Evolutionary conservation across 2,888 invertebrate genomes (phyloP).

Genomic region (Drosophila acutilabella): DNA sequence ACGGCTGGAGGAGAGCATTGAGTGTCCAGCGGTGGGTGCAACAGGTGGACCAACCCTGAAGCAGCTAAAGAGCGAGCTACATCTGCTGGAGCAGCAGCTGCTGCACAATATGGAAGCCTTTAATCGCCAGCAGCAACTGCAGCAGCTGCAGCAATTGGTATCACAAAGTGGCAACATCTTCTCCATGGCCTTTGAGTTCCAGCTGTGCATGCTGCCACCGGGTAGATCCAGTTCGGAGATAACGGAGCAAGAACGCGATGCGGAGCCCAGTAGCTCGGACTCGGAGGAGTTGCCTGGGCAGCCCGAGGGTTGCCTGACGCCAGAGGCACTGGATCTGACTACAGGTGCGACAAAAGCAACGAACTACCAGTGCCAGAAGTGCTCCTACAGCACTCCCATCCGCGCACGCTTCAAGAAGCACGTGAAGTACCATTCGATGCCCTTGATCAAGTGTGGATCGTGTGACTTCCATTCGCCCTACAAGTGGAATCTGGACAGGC

Average conservation of each 20-base stretch:
- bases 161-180: constrained; percentile 63
- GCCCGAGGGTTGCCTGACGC: constrained; percentile 19
- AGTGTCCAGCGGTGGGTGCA: neutral
- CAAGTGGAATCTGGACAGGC: constrained; percentile 96
- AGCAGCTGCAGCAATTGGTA: constrained; percentile 59
- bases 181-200: constrained; percentile 79
- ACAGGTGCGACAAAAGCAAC: neutral
- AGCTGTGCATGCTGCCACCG: constrained; percentile 62
- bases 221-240: neutral
- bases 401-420: constrained; percentile 95
- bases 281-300: constrained; percentile 17
- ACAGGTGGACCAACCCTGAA: constrained; percentile 62
- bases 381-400: constrained; percentile 95
- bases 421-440: constrained; percentile 97
- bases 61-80: constrained; percentile 81
- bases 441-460: constrained; percentile 95
- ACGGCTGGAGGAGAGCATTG: constrained; percentile 79
- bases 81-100: constrained; percentile 80
- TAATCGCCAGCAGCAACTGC: constrained; percentile 76
- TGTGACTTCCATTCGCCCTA: constrained; percentile 97
- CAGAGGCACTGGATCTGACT: constrained; percentile 42
- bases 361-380: constrained; percentile 93
- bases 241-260: constrained; percentile 35
- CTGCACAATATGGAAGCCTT: constrained; percentile 66
- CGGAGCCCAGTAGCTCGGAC: constrained; percentile 64